phyloP scores from a whole-genome alignment of 2,888 invertebrate genomes.

The Sphaerophoria taeniata region DNA sequence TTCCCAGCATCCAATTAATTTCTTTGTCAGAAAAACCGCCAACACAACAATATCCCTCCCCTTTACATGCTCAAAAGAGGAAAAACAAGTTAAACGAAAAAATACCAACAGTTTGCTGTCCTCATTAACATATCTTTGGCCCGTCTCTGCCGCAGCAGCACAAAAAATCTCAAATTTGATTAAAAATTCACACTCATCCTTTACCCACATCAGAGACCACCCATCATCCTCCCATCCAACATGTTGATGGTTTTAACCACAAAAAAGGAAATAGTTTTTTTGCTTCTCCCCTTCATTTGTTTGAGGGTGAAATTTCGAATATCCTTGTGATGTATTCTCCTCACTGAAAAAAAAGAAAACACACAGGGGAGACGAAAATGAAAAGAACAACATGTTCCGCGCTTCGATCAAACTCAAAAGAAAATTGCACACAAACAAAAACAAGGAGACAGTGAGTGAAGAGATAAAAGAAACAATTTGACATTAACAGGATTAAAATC shows the following conservation, averaged over 20 bases:
- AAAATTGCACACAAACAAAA: slow-evolving; percentile 32
- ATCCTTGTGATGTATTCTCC: background rate
- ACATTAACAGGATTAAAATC: slow-evolving; percentile 72
- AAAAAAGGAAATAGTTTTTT: background rate
- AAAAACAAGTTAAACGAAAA: background rate
- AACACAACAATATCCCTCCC: background rate
- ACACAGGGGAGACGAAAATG: background rate
- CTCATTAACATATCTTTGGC: slow-evolving; percentile 66
- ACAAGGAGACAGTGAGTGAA: slow-evolving; percentile 46
- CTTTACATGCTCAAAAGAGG: background rate
- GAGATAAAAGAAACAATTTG: slow-evolving; percentile 67
- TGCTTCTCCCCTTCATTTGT: no score
- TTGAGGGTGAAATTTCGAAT: background rate
- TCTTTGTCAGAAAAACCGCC: background rate
- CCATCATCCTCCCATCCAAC: background rate
- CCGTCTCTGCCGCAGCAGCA: background rate
- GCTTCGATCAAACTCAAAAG: slow-evolving; percentile 38
- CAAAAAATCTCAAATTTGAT: slow-evolving; percentile 64
- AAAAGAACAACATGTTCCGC: slow-evolving; percentile 39
- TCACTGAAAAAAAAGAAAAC: background rate
- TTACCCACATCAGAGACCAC: background rate
- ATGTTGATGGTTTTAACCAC: slow-evolving; percentile 20
- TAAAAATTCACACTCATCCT: slow-evolving; percentile 48
- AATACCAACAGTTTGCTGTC: slow-evolving; percentile 36
- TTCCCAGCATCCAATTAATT: background rate